These are phyloP conservation scores for Trachops cirrhosus DNA, from an alignment of 2,797 vertebrate species.

Conservation along the genomic window DNA sequence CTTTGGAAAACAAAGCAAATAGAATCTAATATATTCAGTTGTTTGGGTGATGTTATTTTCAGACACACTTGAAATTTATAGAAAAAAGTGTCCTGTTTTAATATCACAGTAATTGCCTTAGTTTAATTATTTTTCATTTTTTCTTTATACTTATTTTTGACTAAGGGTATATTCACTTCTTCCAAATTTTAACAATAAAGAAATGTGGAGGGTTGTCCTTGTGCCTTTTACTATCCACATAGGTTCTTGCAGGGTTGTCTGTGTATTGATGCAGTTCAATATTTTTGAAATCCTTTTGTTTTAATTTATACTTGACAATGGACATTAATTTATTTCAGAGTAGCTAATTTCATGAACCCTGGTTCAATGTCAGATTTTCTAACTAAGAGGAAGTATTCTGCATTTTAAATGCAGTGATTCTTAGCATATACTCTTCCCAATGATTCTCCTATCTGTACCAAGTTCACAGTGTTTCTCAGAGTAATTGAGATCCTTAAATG, in stretches of 20 bases:
- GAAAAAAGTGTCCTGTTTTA: not conserved
- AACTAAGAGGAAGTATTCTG: not conserved
- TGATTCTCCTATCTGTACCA: not conserved
- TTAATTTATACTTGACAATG: not conserved
- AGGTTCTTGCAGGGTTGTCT: not conserved
- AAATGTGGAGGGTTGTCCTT: not conserved
- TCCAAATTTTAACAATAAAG: not conserved
- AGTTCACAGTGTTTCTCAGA: not conserved
- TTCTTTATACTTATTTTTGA: not conserved
- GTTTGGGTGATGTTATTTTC: not conserved
- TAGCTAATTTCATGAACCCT: not conserved
- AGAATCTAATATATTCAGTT: not conserved
- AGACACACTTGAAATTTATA: not conserved
- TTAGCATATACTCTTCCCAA: not conserved
- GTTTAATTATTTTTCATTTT: not conserved
- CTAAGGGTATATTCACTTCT: not conserved
- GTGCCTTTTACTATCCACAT: not conserved
- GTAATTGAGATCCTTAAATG: not conserved
- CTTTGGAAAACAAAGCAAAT: not conserved
- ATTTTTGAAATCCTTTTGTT: not conserved
- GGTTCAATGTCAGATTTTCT: not conserved
- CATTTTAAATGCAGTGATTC: not conserved
- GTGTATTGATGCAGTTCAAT: not conserved
- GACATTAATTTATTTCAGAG: not conserved
- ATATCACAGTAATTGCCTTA: not conserved